Evolutionary conservation across 1,140 invertebrate genomes (phyloP).

Genomic region (Monochamus saltuarius): DNA sequence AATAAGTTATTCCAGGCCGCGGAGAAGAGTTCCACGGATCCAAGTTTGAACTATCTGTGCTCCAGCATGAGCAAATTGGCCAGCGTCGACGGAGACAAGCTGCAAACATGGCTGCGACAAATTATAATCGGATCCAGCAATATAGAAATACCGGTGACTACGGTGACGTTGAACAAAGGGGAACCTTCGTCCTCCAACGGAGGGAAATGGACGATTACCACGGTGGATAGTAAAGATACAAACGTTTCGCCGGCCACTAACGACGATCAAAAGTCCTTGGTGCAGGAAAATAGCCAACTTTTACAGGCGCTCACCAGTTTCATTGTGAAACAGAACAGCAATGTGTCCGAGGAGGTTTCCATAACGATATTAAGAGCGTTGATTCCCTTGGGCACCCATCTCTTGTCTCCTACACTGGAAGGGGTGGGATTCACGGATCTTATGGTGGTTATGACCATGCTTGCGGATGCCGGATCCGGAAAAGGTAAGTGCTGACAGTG

Average conservation of each 20-base stretch:
- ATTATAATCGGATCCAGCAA: conserved; percentile 62
- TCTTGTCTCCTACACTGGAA: conserved; percentile 67
- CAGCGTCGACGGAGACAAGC: conserved; percentile 62
- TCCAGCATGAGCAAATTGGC: conserved; percentile 67
- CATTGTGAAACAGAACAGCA: conserved; percentile 71
- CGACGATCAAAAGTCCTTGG: conserved; percentile 53
- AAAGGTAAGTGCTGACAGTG: conserved; percentile 41
- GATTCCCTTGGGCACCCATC: conserved; percentile 70
- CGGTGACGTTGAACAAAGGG: conserved; percentile 37
- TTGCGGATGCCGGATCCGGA: conserved; percentile 78
- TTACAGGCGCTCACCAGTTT: conserved; percentile 72
- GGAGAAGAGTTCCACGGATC: conserved; percentile 58
- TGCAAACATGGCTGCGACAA: conserved; percentile 71
- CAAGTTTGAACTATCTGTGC: conserved; percentile 69
- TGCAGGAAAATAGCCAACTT: conserved; percentile 71
- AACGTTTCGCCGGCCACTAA: conserved; percentile 41
- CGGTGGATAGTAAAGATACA: conserved; percentile 34
- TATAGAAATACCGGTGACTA: conserved; percentile 45
- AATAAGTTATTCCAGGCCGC: conserved; percentile 75
- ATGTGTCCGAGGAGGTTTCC: conserved; percentile 67
- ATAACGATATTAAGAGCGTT: conserved; percentile 73
- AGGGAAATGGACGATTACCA: conserved; percentile 30
- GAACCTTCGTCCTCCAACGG: conserved; percentile 12
- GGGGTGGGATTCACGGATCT: conserved; percentile 77
- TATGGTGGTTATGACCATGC: conserved; percentile 77